These are phyloP conservation scores for Myopa testacea DNA, from an alignment of 2,888 invertebrate species.

Conservation along the genomic window DNA sequence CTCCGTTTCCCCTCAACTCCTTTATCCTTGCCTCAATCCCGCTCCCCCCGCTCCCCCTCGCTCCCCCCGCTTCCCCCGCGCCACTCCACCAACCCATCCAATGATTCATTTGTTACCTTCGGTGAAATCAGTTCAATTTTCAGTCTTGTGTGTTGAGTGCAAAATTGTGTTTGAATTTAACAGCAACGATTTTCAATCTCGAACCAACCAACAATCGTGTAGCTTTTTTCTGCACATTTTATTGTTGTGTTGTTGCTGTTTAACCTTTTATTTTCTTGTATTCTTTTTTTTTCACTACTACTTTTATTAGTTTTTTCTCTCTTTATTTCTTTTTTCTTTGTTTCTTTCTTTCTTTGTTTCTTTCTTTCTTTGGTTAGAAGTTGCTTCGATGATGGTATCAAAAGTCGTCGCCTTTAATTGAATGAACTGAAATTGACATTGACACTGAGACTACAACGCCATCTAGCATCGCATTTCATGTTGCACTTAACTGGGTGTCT, in stretches of 20 bases:
- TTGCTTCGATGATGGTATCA: constrained; percentile 24
- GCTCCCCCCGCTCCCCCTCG: neutral
- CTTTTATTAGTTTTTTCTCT: constrained; percentile 4
- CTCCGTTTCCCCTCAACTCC: neutral
- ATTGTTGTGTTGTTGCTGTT: neutral
- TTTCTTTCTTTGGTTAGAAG: constrained; percentile 16
- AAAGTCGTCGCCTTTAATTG: constrained; percentile 33
- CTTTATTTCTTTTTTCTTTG: neutral
- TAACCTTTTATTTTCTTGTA: neutral
- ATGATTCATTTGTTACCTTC: neutral
- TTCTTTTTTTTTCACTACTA: constrained; percentile 7
- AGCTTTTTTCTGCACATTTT: neutral
- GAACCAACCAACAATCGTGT: neutral
- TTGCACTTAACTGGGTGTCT: no score
- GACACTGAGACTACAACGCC: constrained; percentile 47
- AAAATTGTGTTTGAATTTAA: constrained; percentile 1
- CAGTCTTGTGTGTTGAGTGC: constrained; percentile 1
- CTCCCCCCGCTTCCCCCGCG: neutral
- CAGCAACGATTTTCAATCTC: neutral
- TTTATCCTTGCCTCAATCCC: neutral
- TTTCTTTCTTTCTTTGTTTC: neutral
- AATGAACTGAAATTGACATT: constrained; percentile 49
- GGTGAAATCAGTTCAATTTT: constrained; percentile 36
- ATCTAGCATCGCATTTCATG: neutral
- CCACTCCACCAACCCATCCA: neutral